These are phyloP conservation scores for Platichthys stellatus DNA, from an alignment of 2,113 vertebrate species.

Conservation along the genomic window DNA sequence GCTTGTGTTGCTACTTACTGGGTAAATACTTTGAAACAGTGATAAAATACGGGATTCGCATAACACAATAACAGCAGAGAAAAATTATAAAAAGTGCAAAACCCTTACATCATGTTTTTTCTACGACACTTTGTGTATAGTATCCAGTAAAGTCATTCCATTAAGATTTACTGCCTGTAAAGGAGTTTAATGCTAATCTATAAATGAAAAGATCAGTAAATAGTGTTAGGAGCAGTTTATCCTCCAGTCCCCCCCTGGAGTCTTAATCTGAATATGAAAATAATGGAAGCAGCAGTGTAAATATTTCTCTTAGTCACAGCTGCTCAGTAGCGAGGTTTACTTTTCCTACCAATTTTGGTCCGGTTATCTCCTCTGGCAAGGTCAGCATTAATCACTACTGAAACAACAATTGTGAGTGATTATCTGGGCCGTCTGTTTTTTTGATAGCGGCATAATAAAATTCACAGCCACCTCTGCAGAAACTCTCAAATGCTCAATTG, in stretches of 20 bases:
- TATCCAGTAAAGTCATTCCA: slow-evolving; percentile 18
- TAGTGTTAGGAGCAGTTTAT: slow-evolving; percentile 64
- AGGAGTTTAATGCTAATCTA: slow-evolving; percentile 52
- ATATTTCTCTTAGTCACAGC: slow-evolving; percentile 71
- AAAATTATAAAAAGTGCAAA: background rate
- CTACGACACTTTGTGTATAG: slow-evolving; percentile 12
- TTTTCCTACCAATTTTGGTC: slow-evolving; percentile 54
- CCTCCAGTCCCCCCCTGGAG: slow-evolving; percentile 47
- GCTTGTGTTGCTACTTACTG: slow-evolving; percentile 89
- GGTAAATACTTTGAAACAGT: slow-evolving; percentile 75
- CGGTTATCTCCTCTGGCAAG: slow-evolving; percentile 67
- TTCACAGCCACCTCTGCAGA: slow-evolving; percentile 58
- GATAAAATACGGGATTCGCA: background rate
- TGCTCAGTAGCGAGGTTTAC: slow-evolving; percentile 48
- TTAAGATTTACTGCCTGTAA: slow-evolving; percentile 26
- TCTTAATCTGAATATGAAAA: slow-evolving; percentile 71
- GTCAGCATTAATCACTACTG: slow-evolving; percentile 68
- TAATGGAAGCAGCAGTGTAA: slow-evolving; percentile 61
- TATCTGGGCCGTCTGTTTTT: slow-evolving; percentile 53
- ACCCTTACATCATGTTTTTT: slow-evolving; percentile 13
- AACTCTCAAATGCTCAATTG: slow-evolving; percentile 60
- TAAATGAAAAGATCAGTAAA: slow-evolving; percentile 65
- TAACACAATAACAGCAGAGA: background rate
- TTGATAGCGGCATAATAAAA: slow-evolving; percentile 68
- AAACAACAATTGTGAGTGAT: slow-evolving; percentile 68